A percentile compares a stretch with the other conserved stretches of the same genome.
These are phyloP conservation scores for Yoshiicerus persimilis DNA, from an alignment of 1,140 invertebrate genomes.

Conservation along the genomic window DNA sequence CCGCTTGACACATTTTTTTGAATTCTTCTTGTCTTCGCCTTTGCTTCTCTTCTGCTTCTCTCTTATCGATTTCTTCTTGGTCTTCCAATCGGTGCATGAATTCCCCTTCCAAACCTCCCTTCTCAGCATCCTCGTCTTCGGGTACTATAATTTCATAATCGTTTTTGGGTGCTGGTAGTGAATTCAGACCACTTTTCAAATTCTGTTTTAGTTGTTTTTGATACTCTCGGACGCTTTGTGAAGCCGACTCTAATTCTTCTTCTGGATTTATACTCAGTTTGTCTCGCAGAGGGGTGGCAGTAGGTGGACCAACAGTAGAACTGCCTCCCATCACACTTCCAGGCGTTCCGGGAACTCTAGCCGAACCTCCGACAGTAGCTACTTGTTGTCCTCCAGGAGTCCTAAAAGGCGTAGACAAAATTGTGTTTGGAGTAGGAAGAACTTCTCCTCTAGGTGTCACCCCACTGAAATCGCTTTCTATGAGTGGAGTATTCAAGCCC, in stretches of 20 bases:
- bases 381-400: conserved; percentile 45
- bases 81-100: conserved; percentile 59
- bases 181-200: conserved; percentile 71
- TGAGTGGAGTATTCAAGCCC: conserved; percentile 89
- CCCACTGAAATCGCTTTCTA: conserved; percentile 83
- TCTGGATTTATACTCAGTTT: conserved; percentile 94
- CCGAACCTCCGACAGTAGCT: neutral
- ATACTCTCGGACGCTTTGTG: conserved; percentile 59
- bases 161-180: conserved; percentile 87
- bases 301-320: conserved; percentile 50
- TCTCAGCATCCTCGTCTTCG: conserved; percentile 67
- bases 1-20: conserved; percentile 78
- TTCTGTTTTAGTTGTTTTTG: conserved; percentile 63
- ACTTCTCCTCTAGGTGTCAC: conserved; percentile 72
- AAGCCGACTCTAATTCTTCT: conserved; percentile 64
- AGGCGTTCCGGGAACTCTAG: conserved; percentile 53
- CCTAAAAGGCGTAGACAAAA: conserved; percentile 89
- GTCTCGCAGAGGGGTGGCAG: conserved; percentile 75
- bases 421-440: conserved; percentile 89
- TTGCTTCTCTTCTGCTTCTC: conserved; percentile 63
- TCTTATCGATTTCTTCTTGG: conserved; percentile 86
- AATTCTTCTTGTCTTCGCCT: conserved; percentile 69
- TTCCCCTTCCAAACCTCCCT: conserved; percentile 52
- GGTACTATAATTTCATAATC: conserved; percentile 98
- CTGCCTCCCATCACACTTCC: conserved; percentile 53